Conservation (phyloP, 2,888 invertebrate species). For the Platycheirus rosarum region DNA sequence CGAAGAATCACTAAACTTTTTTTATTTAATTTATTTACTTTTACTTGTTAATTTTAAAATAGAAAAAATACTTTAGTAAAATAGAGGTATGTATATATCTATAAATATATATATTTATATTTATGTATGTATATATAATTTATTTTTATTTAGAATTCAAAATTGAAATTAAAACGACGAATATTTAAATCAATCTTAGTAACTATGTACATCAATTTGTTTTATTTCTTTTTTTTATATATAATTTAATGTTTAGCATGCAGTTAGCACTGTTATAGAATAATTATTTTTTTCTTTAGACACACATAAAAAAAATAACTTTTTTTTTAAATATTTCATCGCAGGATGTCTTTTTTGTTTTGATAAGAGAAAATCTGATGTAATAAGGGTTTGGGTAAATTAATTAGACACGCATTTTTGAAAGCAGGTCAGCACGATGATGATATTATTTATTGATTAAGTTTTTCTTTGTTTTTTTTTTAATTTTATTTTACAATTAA, state of each 20-base stretch:
- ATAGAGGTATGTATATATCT: conserved; percentile 74
- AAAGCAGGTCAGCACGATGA: conserved; percentile 57
- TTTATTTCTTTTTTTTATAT: conserved; percentile 21
- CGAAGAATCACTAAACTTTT: conserved; percentile 66
- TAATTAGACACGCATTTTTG: conserved; percentile 44
- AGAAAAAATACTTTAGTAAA: conserved; percentile 74
- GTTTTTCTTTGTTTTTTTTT: conserved; percentile 18
- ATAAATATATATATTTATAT: conserved; percentile 69
- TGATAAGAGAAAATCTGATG: conserved; percentile 21
- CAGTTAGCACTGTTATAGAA: conserved; percentile 33
- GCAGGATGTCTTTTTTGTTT: conserved; percentile 27
- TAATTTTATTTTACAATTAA: conserved; percentile 36
- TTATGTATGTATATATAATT: conserved; percentile 56
- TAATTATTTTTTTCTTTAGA: conserved; percentile 45
- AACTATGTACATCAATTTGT: conserved; percentile 68
- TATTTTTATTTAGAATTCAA: conserved; percentile 70
- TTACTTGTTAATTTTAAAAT: conserved; percentile 70
- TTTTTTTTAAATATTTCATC: conserved; percentile 28
- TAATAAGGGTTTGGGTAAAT: conserved; percentile 27
- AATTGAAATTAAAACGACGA: conserved; percentile 67
- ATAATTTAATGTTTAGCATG: conserved; percentile 34
- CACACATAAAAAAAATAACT: conserved; percentile 64
- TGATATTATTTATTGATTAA: conserved; percentile 53
- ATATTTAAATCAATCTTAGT: conserved; percentile 64
- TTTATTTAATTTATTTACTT: conserved; percentile 33